These are phyloP conservation scores for Ooceraea biroi DNA, from an alignment of 1,140 invertebrate genomes.

Conservation along the genomic window DNA sequence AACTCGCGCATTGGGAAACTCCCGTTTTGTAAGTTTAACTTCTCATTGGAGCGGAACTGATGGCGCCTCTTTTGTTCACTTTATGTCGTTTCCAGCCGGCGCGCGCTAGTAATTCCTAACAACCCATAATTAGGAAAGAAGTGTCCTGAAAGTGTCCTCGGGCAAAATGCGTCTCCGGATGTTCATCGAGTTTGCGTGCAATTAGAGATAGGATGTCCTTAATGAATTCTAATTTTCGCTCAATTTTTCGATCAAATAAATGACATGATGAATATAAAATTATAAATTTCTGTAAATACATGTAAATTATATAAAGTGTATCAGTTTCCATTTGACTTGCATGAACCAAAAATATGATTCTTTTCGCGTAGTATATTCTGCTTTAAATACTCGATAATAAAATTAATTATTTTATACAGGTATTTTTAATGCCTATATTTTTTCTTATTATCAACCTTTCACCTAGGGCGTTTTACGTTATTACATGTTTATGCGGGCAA, in stretches of 20 bases:
- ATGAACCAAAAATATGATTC: too few species aligned
- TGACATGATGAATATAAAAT: too few species aligned
- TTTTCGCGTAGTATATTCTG: too few species aligned
- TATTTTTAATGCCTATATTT: background rate
- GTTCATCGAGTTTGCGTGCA: background rate
- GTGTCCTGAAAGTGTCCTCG: background rate
- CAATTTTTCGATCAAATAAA: too few species aligned
- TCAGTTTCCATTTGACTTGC: too few species aligned
- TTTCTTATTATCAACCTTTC: background rate
- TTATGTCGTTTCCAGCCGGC: slow-evolving; percentile 16
- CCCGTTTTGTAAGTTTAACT: slow-evolving; percentile 42
- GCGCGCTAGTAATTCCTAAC: slow-evolving; percentile 2
- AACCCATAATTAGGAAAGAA: slow-evolving; percentile 22
- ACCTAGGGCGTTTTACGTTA: background rate
- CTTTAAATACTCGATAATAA: too few species aligned
- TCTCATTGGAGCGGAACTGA: slow-evolving; percentile 32
- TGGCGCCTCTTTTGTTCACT: slow-evolving; percentile 10
- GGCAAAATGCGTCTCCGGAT: background rate
- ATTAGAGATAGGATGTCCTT: background rate
- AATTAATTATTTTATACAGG: too few species aligned
- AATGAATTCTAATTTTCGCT: background rate
- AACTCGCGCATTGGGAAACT: slow-evolving; percentile 40
- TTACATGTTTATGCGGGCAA: background rate
- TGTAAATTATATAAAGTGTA: too few species aligned
- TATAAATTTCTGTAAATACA: too few species aligned